Evolutionary conservation across 2,888 invertebrate species (phyloP), one percentile per base, ranked within the genome.

Genomic region (Melangyna quadrimaculata): DNA sequence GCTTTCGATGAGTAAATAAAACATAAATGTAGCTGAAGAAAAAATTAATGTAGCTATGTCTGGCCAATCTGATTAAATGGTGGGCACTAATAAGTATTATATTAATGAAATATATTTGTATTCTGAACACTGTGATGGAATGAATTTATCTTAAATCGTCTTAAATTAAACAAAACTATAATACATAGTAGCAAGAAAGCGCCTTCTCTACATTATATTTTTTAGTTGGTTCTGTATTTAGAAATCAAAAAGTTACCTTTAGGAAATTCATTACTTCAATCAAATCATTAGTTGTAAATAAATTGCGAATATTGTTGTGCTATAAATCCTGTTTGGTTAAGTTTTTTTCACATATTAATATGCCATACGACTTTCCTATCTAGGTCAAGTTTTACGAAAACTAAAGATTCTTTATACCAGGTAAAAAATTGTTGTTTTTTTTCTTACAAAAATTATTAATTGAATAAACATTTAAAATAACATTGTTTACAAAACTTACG

Each of bases 401-500:
- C 10, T 32, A 5, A 71, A 27, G 27, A 48, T 59, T 35, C 65
- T 45, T 40, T 14, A 48, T 3, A 19, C 24, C 32, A n/a, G 12
- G 17, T 55, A 17, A 17, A 17, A 45, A 24, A 51, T 27, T 24
- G n/a, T n/a, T 14, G 3, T 19, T 45, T 5, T 51, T 12, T 51
- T 51, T 51, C 3, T n/a, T n/a, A 27, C 14, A 22, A 7, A 32
- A 2, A n/a, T 37, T 40, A 22, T 80, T 22, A 27, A 43, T 45
- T 29, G 19, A 51, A 75, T 78, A 78, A 78, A 61, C 22, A 67
- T 51, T 72, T 43, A 63, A 40, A 61, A 40, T 35, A 27, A 45
- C 48, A 65, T 86, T 86, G 86, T 81, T 86, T 86, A 86, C 86
- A 81, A 77, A 70, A 78, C 87, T 87, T 82, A 87, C 82, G 43